A percentile compares a stretch with the other conserved stretches of the same genome.
phyloP scores from a whole-genome alignment of 2,113 vertebrate species.

The Hippopotamus amphibius region DNA sequence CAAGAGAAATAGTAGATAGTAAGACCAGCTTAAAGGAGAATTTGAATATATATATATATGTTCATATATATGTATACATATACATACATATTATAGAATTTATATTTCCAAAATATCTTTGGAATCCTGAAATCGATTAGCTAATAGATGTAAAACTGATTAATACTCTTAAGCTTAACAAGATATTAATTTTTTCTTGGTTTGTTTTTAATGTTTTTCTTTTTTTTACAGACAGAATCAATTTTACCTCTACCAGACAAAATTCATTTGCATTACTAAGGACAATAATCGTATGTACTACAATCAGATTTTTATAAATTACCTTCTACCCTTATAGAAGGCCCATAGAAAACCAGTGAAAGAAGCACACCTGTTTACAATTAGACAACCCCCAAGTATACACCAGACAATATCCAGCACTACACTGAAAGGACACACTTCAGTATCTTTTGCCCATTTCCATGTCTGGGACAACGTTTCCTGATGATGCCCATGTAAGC shows the following conservation, averaged over 20 bases:
- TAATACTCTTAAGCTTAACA: background rate
- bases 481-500: background rate
- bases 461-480: background rate
- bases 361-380: background rate
- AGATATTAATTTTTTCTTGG: background rate
- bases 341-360: background rate
- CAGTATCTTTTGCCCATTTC: background rate
- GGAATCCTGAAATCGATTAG: background rate
- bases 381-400: background rate
- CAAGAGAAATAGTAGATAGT: background rate
- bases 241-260: slow-evolving; percentile 22
- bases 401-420: background rate
- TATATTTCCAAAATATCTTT: background rate
- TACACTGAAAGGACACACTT: background rate
- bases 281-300: background rate
- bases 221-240: background rate
- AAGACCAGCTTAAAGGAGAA: background rate
- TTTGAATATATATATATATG: background rate
- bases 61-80: background rate
- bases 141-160: background rate
- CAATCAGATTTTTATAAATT: background rate
- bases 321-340: background rate
- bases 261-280: background rate
- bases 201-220: background rate
- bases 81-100: background rate